Percentiles rank a stretch among this genome's conserved stretches.
Evolutionary conservation across 2,888 invertebrate genomes (phyloP).

Genomic region (Cephus pulcher): DNA sequence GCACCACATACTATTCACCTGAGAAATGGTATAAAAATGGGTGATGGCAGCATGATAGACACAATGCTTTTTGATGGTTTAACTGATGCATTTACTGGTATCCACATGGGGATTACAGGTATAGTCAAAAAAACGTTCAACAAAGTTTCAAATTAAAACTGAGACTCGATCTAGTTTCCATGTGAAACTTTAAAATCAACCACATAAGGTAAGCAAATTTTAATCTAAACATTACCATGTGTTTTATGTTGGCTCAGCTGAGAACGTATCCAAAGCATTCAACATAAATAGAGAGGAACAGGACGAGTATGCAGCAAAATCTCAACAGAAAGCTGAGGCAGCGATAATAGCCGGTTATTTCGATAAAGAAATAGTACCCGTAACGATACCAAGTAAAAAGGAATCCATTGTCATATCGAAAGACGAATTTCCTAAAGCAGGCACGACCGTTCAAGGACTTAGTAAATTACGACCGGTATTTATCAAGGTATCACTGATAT

Average conservation of each 20-base stretch:
- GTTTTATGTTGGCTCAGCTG: slow-evolving; percentile 69
- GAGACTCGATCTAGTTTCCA: background rate
- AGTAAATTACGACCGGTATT: slow-evolving; percentile 76
- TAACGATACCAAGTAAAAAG: slow-evolving; percentile 69
- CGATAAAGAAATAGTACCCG: slow-evolving; percentile 78
- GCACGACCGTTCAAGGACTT: slow-evolving; percentile 72
- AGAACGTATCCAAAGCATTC: slow-evolving; percentile 79
- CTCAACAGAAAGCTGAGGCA: slow-evolving; percentile 74
- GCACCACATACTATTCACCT: slow-evolving; percentile 77
- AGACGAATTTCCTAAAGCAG: slow-evolving; percentile 79
- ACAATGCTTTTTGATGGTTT: slow-evolving; percentile 78
- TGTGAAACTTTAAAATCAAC: background rate
- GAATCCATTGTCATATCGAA: slow-evolving; percentile 67
- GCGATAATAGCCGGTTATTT: slow-evolving; percentile 76
- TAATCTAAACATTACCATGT: slow-evolving; percentile 5
- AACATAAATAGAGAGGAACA: slow-evolving; percentile 76
- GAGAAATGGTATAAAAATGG: slow-evolving; percentile 76
- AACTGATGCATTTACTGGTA: slow-evolving; percentile 78
- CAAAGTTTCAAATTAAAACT: background rate
- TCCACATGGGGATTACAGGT: slow-evolving; percentile 87
- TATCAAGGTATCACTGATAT: slow-evolving; percentile 66
- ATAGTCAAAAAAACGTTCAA: slow-evolving; percentile 19
- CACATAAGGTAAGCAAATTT: background rate
- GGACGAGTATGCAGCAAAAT: slow-evolving; percentile 76
- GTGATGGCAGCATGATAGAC: slow-evolving; percentile 74